A percentile compares a stretch with the other conserved stretches of the same genome.
Conservation (phyloP, 23 tunicate genomes). For the Diplosoma virens region DNA sequence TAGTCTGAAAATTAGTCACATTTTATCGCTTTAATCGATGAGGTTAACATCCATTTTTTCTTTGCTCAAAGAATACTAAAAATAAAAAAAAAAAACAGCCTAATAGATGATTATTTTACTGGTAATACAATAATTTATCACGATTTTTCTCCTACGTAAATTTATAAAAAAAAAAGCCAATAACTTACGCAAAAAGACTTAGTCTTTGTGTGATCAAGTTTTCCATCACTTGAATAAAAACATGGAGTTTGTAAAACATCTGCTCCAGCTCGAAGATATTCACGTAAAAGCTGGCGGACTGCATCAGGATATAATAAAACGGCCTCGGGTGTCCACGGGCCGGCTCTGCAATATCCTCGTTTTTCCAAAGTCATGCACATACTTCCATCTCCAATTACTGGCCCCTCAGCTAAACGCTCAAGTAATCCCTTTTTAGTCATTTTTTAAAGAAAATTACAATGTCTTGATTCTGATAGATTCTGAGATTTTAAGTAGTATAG, state of each 20-base stretch:
- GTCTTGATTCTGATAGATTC: no score
- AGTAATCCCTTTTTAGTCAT: conserved; percentile 44
- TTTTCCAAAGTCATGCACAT: conserved; percentile 87
- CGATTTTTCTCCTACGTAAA: no score
- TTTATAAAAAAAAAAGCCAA: background rate
- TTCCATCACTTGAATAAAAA: conserved; percentile 76
- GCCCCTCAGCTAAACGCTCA: conserved; percentile 66
- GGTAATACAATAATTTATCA: no score
- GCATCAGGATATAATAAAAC: conserved; percentile 75
- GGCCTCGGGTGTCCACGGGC: conserved; percentile 85
- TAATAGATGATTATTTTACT: background rate
- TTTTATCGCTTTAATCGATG: no score
- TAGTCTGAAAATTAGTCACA: no score
- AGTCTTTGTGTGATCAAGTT: conserved; percentile 6
- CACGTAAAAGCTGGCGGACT: conserved; percentile 68
- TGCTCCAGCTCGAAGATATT: conserved; percentile 79
- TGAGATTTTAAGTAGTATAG: no score
- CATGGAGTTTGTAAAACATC: conserved; percentile 87
- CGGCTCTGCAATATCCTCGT: conserved; percentile 74
- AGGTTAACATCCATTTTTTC: no score
- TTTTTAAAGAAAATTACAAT: no score
- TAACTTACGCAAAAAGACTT: conserved; percentile 10
- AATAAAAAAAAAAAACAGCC: background rate
- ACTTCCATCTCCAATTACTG: conserved; percentile 93
- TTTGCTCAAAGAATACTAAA: background rate